Evolutionary conservation across 2,797 vertebrate species (phyloP).

Genomic region (Cyclopterus lumpus): DNA sequence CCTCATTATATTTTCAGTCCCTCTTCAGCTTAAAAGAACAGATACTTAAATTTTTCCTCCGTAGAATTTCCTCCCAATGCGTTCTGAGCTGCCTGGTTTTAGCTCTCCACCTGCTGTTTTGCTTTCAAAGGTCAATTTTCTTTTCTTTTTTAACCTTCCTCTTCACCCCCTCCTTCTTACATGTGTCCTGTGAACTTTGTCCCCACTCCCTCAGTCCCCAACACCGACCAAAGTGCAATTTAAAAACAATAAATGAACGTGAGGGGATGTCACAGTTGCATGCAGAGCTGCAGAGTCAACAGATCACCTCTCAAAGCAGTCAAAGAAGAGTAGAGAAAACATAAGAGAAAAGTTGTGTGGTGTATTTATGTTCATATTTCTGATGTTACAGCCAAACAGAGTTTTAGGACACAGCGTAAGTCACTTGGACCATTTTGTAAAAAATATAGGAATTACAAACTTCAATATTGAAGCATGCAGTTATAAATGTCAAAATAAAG

Average conservation of each 20-base stretch:
- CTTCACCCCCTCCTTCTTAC: constrained; percentile 80
- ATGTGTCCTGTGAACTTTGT: constrained; percentile 84
- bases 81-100: constrained; percentile 74
- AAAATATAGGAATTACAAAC: neutral
- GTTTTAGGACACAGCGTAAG: neutral
- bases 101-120: constrained; percentile 84
- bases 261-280: constrained; percentile 24
- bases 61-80: constrained; percentile 61
- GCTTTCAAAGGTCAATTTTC: constrained; percentile 82
- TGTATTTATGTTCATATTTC: neutral
- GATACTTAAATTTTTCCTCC: constrained; percentile 69
- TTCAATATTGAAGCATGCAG: neutral
- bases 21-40: constrained; percentile 40
- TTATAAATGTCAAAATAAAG: neutral
- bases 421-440: neutral
- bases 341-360: neutral
- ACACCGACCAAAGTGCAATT: constrained; percentile 80
- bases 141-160: constrained; percentile 73
- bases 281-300: constrained; percentile 10
- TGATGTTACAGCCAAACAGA: neutral
- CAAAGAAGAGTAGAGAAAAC: neutral
- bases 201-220: constrained; percentile 76
- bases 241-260: constrained; percentile 72
- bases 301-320: constrained; percentile 1
- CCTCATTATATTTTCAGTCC: constrained; percentile 50